Evolutionary conservation across 2,113 vertebrate species (phyloP).

Genomic region (Melozone crissalis): DNA sequence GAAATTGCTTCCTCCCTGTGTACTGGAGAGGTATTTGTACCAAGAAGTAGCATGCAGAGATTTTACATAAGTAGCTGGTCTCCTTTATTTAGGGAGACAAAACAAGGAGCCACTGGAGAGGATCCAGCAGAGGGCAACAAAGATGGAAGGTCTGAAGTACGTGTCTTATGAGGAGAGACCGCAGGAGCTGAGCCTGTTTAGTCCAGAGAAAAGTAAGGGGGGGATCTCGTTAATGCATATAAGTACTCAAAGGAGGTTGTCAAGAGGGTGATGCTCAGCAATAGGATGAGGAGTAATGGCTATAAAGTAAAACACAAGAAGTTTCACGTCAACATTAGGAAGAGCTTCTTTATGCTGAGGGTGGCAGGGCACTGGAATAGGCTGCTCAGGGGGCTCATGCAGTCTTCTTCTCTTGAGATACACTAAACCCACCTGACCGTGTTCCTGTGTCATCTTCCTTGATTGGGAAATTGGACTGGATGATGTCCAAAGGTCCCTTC

Average conservation of each 20-base stretch:
- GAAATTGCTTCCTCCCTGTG: rapidly evolving
- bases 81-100: neutral
- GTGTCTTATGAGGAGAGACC: neutral
- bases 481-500: neutral
- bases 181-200: neutral
- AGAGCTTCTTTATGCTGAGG: neutral
- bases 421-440: neutral
- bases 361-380: neutral
- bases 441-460: neutral
- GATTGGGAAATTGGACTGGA: neutral
- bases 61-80: neutral
- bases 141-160: neutral
- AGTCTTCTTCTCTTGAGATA: neutral
- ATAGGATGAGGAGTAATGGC: neutral
- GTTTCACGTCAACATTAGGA: neutral
- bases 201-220: neutral
- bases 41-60: too few relatives aligned
- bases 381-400: neutral
- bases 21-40: neutral
- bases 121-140: neutral
- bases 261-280: neutral
- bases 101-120: neutral
- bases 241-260: neutral
- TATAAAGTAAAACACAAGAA: neutral
- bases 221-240: neutral